Conservation (phyloP, 2,888 invertebrate genomes). For the Synergus laeviventris region DNA sequence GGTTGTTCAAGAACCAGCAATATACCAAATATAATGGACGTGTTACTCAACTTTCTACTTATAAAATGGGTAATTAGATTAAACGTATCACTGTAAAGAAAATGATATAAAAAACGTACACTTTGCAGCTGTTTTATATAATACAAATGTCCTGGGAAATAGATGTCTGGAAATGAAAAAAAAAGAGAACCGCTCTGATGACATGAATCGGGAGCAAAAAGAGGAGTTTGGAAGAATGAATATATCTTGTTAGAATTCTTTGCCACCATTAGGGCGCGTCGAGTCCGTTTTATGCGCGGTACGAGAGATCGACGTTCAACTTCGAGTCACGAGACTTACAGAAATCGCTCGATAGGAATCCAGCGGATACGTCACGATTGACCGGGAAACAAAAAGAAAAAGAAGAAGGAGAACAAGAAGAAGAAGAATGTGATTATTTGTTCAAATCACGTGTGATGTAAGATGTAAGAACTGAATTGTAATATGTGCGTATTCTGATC, state of each 20-base stretch:
- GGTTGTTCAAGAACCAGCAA: conserved; percentile 5
- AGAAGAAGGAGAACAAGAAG: no score
- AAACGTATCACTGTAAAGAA: background rate
- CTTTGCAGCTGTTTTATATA: no score
- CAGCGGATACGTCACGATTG: conserved; percentile 42
- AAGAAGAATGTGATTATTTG: conserved; percentile 22
- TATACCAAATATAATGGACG: conserved; percentile 36
- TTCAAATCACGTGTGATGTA: conserved; percentile 1
- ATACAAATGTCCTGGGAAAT: no score
- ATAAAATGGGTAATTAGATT: background rate
- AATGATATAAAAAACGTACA: background rate
- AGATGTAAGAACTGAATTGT: background rate
- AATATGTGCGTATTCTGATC: background rate
- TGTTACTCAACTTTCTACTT: conserved; percentile 8
- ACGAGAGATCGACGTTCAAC: conserved; percentile 51
- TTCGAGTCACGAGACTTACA: conserved; percentile 55
- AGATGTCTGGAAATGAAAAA: background rate
- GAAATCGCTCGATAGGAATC: conserved; percentile 54
- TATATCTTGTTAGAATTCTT: conserved; percentile 51
- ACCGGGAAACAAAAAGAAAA: conserved; percentile 26
- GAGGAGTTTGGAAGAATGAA: background rate
- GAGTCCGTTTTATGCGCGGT: conserved; percentile 45
- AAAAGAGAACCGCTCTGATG: background rate
- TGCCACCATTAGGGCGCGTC: conserved; percentile 53
- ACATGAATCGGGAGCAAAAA: background rate